Percentiles rank a stretch among this genome's conserved stretches.
phyloP scores from a whole-genome alignment of 1,140 invertebrate species.

The Ips typographus region DNA sequence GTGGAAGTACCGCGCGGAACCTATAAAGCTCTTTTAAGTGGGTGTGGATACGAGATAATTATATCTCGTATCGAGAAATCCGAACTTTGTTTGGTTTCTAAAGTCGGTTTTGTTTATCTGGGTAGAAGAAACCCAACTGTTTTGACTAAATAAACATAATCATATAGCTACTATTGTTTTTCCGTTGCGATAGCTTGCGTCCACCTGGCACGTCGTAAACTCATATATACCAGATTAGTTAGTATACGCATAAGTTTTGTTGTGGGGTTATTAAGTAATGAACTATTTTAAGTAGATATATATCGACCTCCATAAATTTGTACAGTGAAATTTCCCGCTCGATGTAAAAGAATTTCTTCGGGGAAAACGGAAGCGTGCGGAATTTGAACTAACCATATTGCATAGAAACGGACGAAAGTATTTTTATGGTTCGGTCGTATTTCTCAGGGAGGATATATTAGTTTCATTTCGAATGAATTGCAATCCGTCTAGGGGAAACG shows the following conservation, averaged over 20 bases:
- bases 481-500: constrained; percentile 43
- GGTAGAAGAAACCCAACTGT: constrained; percentile 41
- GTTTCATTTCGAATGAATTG: constrained; percentile 52
- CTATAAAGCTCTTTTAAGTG: constrained; percentile 29
- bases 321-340: not conserved
- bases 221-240: constrained; percentile 20
- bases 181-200: constrained; percentile 39
- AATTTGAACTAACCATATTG: constrained; percentile 22
- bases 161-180: constrained; percentile 40
- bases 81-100: constrained; percentile 39
- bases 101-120: constrained; percentile 40
- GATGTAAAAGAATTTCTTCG: constrained; percentile 12
- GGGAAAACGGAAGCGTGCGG: constrained; percentile 3
- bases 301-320: not conserved
- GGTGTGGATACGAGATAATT: constrained; percentile 34
- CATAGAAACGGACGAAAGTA: constrained; percentile 41
- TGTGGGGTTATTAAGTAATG: too few relatives aligned
- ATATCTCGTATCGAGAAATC: constrained; percentile 26
- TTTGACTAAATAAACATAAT: constrained; percentile 41
- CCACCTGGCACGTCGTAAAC: constrained; percentile 38
- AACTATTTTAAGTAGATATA: too few relatives aligned
- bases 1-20: constrained; percentile 8
- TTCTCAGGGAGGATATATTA: constrained; percentile 49
- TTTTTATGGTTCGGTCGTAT: constrained; percentile 50
- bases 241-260: too few relatives aligned